Base-by-base conservation (phyloP, 1,140 invertebrate genomes). In the Samia ricini region DNA sequence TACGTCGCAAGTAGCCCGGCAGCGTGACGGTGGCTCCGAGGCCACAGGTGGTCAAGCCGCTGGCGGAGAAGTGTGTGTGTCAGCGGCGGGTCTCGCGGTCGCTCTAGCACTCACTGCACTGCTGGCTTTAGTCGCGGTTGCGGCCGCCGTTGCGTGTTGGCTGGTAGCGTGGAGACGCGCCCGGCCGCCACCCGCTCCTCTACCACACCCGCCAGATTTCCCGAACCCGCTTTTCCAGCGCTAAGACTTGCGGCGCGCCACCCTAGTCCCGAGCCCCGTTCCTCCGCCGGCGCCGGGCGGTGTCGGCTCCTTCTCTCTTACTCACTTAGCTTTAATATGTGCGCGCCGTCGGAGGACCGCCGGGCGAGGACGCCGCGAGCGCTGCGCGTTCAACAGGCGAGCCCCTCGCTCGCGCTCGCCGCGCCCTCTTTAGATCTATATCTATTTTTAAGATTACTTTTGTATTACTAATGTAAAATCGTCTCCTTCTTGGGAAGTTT, bases 81-180 rank as follows among this genome's bases (percentile, higher is more conserved):
- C 97, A 51, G 97, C 96, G 92, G 95, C 97, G 67, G 96, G 97
- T 52, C 95, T 98, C 77, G 97, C 98, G 63, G 96, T 98, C 68
- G 96, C 97, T 57, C 91, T 98, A 74, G 95, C 98, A 63, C 95
- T 98, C 74, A 98, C 97, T 59, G 97, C 97, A 19, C 92, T 98
- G 51, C 87, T 98, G 76, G 97, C 97, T 49, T 92, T 98, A 52
- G 97, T 98, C 21, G 97, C 97, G 33, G 96, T 98, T 24, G 97
- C 97, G 20, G 96, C 98, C 33, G 97, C 97, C 51, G 97, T 98
- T 21, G 98, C 97, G 42, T 98, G 97, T 87, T 98, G 97, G 97
- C 92, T 98, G 52, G 96, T 98, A 93, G 97, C 97, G 63, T 98
- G 98, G 91, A 91, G 97, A 74, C 93, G 96, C 67, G 93, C 95